Percentiles rank a stretch among this genome's conserved stretches.
Evolutionary conservation across 2,113 vertebrate species (phyloP).

Genomic region (Tyto alba): DNA sequence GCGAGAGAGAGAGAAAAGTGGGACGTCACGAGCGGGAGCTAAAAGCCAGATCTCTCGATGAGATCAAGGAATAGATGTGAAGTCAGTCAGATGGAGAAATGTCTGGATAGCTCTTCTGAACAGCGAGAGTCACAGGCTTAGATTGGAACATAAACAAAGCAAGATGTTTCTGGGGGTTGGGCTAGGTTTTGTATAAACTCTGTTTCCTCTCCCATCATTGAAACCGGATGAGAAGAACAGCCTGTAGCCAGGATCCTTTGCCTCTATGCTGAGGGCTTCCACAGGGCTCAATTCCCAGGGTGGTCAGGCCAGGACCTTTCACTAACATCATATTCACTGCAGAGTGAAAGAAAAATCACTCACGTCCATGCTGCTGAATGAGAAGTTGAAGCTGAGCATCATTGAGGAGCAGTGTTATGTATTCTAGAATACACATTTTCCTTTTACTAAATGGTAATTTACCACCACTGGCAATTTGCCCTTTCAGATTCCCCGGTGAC

Average conservation of each 20-base stretch:
- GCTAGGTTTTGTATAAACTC: constrained; percentile 57
- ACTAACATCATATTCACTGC: background rate
- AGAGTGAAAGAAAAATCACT: background rate
- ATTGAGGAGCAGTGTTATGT: background rate
- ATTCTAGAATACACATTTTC: background rate
- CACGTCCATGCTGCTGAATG: background rate
- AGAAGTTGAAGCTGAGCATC: background rate
- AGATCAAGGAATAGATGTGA: constrained; percentile 45
- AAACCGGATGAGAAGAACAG: constrained; percentile 48
- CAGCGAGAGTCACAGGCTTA: background rate
- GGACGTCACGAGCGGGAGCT: background rate
- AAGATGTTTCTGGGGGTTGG: constrained; percentile 55
- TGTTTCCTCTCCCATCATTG: constrained; percentile 52
- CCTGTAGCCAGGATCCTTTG: constrained; percentile 13
- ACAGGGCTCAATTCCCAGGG: background rate
- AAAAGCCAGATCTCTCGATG: constrained; percentile 37
- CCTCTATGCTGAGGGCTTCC: constrained; percentile 1
- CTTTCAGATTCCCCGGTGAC: background rate
- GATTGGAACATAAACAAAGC: constrained; percentile 56
- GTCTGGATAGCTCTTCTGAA: constrained; percentile 33
- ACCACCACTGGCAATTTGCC: background rate
- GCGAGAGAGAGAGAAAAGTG: background rate
- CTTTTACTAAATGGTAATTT: background rate
- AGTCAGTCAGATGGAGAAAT: constrained; percentile 55
- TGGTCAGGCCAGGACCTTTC: background rate